Base-by-base conservation (phyloP, 1,140 invertebrate species). In the Euwallacea fornicatus region DNA sequence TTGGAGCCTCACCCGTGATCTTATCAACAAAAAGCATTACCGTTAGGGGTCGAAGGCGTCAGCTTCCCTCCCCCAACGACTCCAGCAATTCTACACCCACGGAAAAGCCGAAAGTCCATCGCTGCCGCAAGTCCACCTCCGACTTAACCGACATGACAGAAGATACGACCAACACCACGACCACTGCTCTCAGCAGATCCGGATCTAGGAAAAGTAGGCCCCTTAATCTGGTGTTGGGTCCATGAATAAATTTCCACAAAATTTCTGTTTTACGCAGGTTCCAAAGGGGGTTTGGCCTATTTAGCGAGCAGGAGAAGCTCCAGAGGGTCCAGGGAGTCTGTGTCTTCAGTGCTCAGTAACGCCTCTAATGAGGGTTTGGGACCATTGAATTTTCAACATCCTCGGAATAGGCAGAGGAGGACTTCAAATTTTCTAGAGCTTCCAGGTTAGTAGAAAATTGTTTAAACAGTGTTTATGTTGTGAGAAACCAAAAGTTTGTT, bases 371-470 rank as follows among this genome's bases (percentile, higher is more conserved):
- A 93, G 76, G 91, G 92, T 73, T 87, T 92, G 47, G 91, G 90
- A 8, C 92, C 91, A 0, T 78, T 93, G 10, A 90, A 90, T 78
- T 93, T 92, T 77, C 90, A 88, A 75, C 88, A 88, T 69, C 91
- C 88, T 66, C 85, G 91, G 6, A 89, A 88, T 9, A 84, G 90
- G 13, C 91, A 93, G 78, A 83, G 93, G 7, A 83, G 92, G 63
- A 93, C 91, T 3, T 93, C 91, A 0, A 94, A 94, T 81, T 94
- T 94, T 79, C 82, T 94, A n/a, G 93, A 94, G 81, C 82, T 94
- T 74, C 93, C 92, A 81, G 91, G 92, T 93, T 76, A 83, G 75
- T 76, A 1, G 4, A 4, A 33, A 33, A 33, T 33, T 4, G 21
- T 33, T 33, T 33, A 33, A 33, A 33, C 1, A 2, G 21, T 33